Evolutionary conservation across 2,113 vertebrate species (phyloP).

Genomic region (Bubo scandiacus): DNA sequence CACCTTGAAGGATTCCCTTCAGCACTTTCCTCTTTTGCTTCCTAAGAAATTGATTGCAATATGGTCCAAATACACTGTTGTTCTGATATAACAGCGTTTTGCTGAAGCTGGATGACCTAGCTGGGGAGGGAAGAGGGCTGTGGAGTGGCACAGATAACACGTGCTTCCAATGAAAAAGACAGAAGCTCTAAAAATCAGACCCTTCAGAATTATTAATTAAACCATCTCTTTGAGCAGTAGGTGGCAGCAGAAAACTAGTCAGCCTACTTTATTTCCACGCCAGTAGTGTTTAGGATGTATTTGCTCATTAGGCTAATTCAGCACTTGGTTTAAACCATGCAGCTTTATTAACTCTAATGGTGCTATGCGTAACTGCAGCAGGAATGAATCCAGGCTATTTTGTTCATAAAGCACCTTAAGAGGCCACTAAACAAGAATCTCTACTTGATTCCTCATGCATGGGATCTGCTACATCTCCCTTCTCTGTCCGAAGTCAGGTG

Average conservation of each 20-base stretch:
- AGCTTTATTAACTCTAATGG: not conserved
- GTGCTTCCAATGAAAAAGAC: not conserved
- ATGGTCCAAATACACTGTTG: not conserved
- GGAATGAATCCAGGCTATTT: not conserved
- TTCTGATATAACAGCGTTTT: not conserved
- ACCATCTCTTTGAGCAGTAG: slow-evolving; percentile 16
- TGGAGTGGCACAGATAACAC: not conserved
- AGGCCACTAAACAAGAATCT: not conserved
- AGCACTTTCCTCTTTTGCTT: not conserved
- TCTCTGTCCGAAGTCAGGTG: not conserved
- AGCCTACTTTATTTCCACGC: not conserved
- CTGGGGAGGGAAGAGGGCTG: not conserved
- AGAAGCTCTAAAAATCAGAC: not conserved
- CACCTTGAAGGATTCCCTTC: not conserved
- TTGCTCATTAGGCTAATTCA: not conserved
- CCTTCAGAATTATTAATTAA: not conserved
- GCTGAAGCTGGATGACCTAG: not conserved
- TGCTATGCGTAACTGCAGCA: not conserved
- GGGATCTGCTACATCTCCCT: not conserved
- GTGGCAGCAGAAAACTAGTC: slow-evolving; percentile 44
- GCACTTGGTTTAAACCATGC: not conserved
- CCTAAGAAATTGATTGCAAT: not conserved
- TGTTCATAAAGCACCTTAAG: not conserved
- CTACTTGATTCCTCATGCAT: not conserved
- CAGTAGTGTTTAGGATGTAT: not conserved